These are phyloP conservation scores for Zaprionus inermis DNA, from an alignment of 1,140 invertebrate genomes.

Conservation along the genomic window DNA sequence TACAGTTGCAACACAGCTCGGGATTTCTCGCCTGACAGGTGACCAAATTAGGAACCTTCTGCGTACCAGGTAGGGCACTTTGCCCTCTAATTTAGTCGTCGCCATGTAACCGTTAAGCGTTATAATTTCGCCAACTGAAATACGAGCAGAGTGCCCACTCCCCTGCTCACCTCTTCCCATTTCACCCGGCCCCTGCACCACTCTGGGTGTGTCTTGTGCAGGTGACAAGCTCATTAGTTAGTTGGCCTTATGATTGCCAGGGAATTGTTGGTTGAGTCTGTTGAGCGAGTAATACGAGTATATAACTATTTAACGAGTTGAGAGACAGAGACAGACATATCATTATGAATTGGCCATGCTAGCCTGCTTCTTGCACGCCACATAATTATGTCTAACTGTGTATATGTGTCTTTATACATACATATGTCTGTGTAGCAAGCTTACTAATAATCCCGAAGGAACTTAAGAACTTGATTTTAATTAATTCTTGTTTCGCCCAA, in stretches of 20 bases:
- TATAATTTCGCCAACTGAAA: conserved; percentile 28
- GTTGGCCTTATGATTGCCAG: conserved; percentile 4
- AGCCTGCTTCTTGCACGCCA: no score
- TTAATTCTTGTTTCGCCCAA: no score
- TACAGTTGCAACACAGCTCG: conserved; percentile 9
- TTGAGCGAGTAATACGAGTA: background rate
- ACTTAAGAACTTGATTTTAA: no score
- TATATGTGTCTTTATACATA: no score
- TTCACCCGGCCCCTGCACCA: background rate
- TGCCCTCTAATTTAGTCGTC: conserved; percentile 20
- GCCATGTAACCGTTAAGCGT: conserved; percentile 16
- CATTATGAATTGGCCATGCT: no score
- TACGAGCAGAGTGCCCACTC: conserved; percentile 7
- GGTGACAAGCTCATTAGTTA: conserved; percentile 17
- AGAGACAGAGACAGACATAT: background rate
- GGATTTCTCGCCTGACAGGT: conserved; percentile 15
- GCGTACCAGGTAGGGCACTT: background rate
- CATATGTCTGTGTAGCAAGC: no score
- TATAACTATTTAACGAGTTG: background rate
- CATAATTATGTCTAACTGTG: no score
- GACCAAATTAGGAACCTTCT: conserved; percentile 12
- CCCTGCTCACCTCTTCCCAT: background rate
- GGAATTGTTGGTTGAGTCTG: background rate
- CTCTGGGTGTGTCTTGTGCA: background rate
- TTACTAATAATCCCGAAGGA: no score